A percentile compares a stretch with the other conserved stretches of the same genome.
Evolutionary conservation across 2,797 vertebrate species (phyloP).

Genomic region (Anguilla pacifica): DNA sequence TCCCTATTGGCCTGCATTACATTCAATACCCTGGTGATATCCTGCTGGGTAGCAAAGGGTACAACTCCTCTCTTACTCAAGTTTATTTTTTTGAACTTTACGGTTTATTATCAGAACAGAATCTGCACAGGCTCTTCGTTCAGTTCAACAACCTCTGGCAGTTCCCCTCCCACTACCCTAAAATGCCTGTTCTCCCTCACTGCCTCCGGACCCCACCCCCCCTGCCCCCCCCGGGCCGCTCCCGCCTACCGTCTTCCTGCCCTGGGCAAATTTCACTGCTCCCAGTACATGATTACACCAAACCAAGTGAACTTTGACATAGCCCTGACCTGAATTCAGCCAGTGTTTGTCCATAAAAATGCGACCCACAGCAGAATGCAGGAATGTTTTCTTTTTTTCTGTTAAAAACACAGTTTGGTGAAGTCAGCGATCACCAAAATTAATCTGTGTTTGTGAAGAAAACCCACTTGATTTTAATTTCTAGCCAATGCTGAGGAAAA

Average conservation of each 20-base stretch:
- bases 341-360: background rate
- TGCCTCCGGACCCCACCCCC: background rate
- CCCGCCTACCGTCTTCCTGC: background rate
- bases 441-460: background rate
- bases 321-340: conserved; percentile 3
- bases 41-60: background rate
- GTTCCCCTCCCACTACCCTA: background rate
- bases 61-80: background rate
- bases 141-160: background rate
- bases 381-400: background rate
- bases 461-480: too few relatives aligned
- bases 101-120: background rate
- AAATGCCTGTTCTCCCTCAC: background rate
- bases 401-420: background rate
- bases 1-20: background rate
- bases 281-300: background rate
- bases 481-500: too few relatives aligned
- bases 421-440: background rate
- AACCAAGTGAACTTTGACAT: background rate
- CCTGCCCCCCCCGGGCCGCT: background rate
- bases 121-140: background rate
- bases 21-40: background rate
- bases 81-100: background rate
- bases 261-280: background rate
- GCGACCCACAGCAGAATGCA: background rate